These are phyloP conservation scores for Cecropterus lyciades DNA, from an alignment of 1,140 invertebrate species.

Conservation along the genomic window DNA sequence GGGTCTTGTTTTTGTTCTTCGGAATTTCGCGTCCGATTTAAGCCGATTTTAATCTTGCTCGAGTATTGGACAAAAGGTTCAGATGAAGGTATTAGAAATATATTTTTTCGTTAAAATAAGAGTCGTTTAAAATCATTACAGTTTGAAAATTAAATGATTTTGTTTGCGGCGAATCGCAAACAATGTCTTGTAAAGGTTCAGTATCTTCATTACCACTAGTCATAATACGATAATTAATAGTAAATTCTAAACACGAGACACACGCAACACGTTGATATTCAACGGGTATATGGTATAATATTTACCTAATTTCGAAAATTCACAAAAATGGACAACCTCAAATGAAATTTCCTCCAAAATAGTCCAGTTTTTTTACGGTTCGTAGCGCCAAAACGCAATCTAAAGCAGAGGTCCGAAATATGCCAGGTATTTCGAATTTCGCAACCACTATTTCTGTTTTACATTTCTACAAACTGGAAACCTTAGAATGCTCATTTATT, in stretches of 20 bases:
- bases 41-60: neutral
- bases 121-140: too few relatives aligned
- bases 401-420: neutral
- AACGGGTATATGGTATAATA: too few relatives aligned
- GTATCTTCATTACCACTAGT: too few relatives aligned
- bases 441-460: neutral
- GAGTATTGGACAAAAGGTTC: neutral
- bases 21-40: neutral
- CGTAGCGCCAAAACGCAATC: neutral
- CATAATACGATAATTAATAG: too few relatives aligned
- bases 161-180: too few relatives aligned
- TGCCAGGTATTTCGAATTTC: neutral
- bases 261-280: too few relatives aligned
- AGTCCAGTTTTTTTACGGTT: neutral
- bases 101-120: neutral
- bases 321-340: neutral
- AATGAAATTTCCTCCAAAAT: neutral
- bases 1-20: conserved; percentile 10
- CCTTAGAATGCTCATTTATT: conserved; percentile 5
- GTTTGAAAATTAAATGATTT: too few relatives aligned
- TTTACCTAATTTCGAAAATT: neutral
- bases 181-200: too few relatives aligned
- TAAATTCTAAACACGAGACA: too few relatives aligned
- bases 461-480: neutral
- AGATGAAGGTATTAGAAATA: neutral